These are phyloP conservation scores for Trogon surrucura DNA, from an alignment of 2,113 vertebrate genomes.

Conservation along the genomic window DNA sequence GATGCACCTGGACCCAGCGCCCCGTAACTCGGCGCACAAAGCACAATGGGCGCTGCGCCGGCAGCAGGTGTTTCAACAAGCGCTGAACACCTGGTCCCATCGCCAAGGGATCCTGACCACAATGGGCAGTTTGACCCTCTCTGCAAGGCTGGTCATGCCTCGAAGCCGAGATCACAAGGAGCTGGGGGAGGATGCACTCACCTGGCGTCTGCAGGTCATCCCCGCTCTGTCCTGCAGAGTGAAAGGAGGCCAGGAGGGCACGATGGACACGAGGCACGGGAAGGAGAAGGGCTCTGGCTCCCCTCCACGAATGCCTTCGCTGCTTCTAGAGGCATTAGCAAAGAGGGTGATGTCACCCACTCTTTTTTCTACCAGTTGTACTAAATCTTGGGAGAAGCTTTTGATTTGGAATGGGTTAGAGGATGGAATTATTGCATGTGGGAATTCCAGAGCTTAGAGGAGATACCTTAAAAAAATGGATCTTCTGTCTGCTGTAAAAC, in stretches of 20 bases:
- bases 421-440: neutral
- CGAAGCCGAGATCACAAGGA: neutral
- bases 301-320: neutral
- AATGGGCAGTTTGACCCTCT: neutral
- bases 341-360: neutral
- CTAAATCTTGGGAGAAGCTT: neutral
- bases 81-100: neutral
- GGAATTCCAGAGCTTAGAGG: neutral
- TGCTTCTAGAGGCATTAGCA: neutral
- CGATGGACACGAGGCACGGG: neutral
- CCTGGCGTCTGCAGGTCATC: accelerated
- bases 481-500: neutral
- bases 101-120: neutral
- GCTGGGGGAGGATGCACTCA: neutral
- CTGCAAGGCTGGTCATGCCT: neutral
- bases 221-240: neutral
- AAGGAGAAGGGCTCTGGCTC: neutral
- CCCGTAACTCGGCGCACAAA: neutral
- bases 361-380: neutral
- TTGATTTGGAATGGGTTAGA: neutral
- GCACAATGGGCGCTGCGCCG: neutral
- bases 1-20: neutral
- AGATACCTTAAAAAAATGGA: neutral
- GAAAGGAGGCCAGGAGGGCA: neutral
- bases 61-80: slow-evolving; percentile 64